Percentiles rank a stretch among this genome's conserved stretches.
Conservation (phyloP, 2,797 vertebrate genomes). For the Pseudochaenichthys georgianus region DNA sequence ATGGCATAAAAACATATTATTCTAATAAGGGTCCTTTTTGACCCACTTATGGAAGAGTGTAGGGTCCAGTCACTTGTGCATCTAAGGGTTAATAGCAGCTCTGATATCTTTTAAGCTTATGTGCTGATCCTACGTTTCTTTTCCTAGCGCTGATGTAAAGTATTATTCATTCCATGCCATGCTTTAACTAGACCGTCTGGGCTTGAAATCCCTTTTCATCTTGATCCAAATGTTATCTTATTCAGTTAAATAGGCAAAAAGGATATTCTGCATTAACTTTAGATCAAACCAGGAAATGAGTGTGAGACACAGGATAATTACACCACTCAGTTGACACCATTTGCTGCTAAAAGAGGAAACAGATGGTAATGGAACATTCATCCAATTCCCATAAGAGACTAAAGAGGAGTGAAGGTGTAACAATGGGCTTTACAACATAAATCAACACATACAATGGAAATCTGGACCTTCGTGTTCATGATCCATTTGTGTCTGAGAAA, state of each 20-base stretch:
- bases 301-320: constrained; percentile 69
- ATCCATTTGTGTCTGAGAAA: constrained; percentile 42
- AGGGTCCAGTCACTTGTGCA: too few species aligned
- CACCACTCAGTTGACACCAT: constrained; percentile 62
- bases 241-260: constrained; percentile 64
- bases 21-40: too few species aligned
- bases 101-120: not conserved
- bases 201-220: constrained; percentile 61
- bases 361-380: constrained; percentile 67
- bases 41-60: too few species aligned
- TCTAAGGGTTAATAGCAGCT: not conserved
- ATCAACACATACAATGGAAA: constrained; percentile 27
- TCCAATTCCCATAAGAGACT: constrained; percentile 61
- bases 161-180: constrained; percentile 53
- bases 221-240: constrained; percentile 48
- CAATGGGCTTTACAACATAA: constrained; percentile 35
- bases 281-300: constrained; percentile 70
- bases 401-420: constrained; percentile 54
- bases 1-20: too few species aligned
- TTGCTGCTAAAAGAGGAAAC: constrained; percentile 68
- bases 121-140: constrained; percentile 16
- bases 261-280: constrained; percentile 67
- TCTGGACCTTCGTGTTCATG: constrained; percentile 40
- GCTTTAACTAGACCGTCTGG: constrained; percentile 47
- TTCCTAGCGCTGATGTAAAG: constrained; percentile 29